Conservation (phyloP, 2,113 vertebrate species). For the Thamnaconus septentrionalis region DNA sequence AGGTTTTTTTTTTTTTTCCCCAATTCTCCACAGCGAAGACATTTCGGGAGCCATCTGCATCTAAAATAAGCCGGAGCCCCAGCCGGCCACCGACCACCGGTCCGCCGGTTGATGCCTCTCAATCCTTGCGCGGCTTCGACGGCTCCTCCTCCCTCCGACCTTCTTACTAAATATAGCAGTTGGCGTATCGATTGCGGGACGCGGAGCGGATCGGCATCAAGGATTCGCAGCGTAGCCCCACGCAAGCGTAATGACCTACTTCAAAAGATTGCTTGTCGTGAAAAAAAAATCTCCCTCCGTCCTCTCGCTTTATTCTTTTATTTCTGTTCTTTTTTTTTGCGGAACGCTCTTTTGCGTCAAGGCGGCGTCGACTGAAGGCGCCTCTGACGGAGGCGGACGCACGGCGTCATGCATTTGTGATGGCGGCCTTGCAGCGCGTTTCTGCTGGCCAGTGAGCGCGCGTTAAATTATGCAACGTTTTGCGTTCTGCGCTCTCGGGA, state of each 20-base stretch:
- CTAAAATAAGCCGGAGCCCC: slow-evolving; percentile 51
- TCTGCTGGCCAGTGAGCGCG: background rate
- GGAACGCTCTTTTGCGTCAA: no score
- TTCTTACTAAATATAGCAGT: slow-evolving; percentile 77
- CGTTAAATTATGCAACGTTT: slow-evolving; percentile 6
- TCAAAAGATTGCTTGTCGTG: slow-evolving; percentile 67
- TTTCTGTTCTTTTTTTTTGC: slow-evolving; percentile 30
- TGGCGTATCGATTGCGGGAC: slow-evolving; percentile 74
- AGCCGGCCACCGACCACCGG: slow-evolving; percentile 26
- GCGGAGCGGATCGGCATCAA: slow-evolving; percentile 13
- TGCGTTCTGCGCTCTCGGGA: background rate
- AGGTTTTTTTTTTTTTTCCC: background rate
- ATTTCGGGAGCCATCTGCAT: slow-evolving; percentile 58
- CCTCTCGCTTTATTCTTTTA: background rate
- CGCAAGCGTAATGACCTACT: slow-evolving; percentile 70
- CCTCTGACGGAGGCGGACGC: no score
- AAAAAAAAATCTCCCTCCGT: background rate
- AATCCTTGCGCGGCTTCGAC: slow-evolving; percentile 47
- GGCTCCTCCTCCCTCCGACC: slow-evolving; percentile 74
- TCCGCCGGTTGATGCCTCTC: slow-evolving; percentile 48
- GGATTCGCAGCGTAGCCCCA: slow-evolving; percentile 67
- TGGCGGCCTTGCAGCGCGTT: slow-evolving; percentile 21
- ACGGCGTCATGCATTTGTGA: slow-evolving; percentile 19
- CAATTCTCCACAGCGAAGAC: slow-evolving; percentile 46
- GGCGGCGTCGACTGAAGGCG: no score